These are phyloP conservation scores for Drosophila sulfurigaster DNA, from an alignment of 1,140 invertebrate species.

Conservation along the genomic window DNA sequence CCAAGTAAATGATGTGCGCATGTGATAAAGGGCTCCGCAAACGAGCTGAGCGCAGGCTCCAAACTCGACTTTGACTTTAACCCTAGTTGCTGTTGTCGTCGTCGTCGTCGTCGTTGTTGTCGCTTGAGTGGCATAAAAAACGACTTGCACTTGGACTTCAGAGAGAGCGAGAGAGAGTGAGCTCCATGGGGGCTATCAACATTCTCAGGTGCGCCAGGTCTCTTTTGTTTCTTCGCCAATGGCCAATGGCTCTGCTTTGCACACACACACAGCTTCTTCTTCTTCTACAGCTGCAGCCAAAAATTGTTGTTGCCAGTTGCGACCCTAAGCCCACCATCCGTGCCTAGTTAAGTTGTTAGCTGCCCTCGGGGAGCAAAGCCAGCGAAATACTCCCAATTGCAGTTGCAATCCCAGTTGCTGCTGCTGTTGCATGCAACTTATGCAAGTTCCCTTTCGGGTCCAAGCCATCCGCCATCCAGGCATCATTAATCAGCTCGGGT, in stretches of 20 bases:
- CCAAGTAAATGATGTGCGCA: conserved; percentile 81
- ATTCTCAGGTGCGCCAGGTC: conserved; percentile 78
- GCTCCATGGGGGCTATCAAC: conserved; percentile 81
- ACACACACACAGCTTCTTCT: conserved; percentile 37
- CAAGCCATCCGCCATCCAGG: conserved; percentile 30
- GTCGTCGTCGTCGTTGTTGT: conserved; percentile 58
- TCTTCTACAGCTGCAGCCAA: conserved; percentile 52
- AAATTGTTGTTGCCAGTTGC: conserved; percentile 53
- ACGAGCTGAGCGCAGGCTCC: conserved; percentile 40
- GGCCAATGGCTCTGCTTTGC: conserved; percentile 57
- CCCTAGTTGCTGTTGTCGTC: conserved; percentile 47
- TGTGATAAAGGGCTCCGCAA: conserved; percentile 78
- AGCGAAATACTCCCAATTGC: conserved; percentile 29
- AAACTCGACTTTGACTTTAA: conserved; percentile 17
- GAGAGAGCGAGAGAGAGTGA: conserved; percentile 15
- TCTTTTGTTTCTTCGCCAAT: conserved; percentile 68
- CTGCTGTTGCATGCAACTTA: not conserved
- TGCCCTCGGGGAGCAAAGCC: conserved; percentile 51
- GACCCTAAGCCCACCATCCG: conserved; percentile 71
- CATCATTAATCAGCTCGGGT: conserved; percentile 80
- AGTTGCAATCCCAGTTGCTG: conserved; percentile 30
- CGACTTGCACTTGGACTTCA: conserved; percentile 77
- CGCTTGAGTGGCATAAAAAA: conserved; percentile 80
- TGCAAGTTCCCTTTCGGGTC: conserved; percentile 33
- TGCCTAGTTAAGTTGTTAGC: conserved; percentile 81